phyloP scores from a whole-genome alignment of 2,113 vertebrate genomes.

The Cyprinodon variegatus region DNA sequence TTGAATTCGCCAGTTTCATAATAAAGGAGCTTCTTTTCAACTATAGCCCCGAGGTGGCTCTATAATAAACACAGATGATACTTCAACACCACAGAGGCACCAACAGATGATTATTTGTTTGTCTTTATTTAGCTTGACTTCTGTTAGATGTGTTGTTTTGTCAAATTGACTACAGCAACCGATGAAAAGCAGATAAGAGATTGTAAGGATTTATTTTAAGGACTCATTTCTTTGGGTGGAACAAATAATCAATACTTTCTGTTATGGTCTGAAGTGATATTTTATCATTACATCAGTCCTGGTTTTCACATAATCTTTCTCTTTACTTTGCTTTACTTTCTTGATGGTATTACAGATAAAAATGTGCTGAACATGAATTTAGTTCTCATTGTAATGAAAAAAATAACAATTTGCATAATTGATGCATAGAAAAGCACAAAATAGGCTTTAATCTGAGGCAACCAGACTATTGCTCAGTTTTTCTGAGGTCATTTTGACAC shows the following conservation, averaged over 20 bases:
- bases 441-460: too few relatives aligned
- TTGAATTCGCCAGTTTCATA: constrained; percentile 18
- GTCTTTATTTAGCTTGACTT: constrained; percentile 26
- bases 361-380: background rate
- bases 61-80: constrained; percentile 4
- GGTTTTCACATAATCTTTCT: constrained; percentile 8
- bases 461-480: too few relatives aligned
- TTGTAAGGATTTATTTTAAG: constrained; percentile 28
- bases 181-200: constrained; percentile 7
- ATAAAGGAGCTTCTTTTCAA: constrained; percentile 28
- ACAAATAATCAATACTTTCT: constrained; percentile 41
- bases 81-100: constrained; percentile 12
- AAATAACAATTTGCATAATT: background rate
- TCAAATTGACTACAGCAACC: constrained; percentile 22
- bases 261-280: constrained; percentile 8
- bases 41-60: constrained; percentile 2
- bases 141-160: constrained; percentile 26
- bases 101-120: background rate
- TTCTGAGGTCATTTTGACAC: too few relatives aligned
- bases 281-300: constrained; percentile 3
- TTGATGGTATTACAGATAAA: background rate
- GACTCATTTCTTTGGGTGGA: constrained; percentile 17
- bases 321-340: background rate
- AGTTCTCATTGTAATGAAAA: background rate
- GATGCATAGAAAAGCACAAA: background rate